These are phyloP conservation scores for Parotocinclus haroldoi DNA, from an alignment of 2,797 vertebrate species.

Conservation along the genomic window DNA sequence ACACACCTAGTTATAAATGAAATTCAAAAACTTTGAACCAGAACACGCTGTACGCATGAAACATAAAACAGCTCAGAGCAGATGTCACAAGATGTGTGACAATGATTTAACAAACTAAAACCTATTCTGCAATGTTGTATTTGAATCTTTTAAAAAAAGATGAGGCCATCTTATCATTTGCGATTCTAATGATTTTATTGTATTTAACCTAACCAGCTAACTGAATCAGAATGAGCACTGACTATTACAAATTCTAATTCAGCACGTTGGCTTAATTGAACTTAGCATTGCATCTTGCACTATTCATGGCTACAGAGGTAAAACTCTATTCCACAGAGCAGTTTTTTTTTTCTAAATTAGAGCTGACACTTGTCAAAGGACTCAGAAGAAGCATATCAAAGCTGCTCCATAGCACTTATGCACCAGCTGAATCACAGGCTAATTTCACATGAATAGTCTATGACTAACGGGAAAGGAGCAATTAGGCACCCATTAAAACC, in stretches of 20 bases:
- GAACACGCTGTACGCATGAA: no score
- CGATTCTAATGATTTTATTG: not conserved
- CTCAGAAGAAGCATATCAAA: slow-evolving; percentile 44
- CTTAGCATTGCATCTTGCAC: not conserved
- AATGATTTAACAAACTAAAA: no score
- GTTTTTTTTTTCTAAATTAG: slow-evolving; percentile 21
- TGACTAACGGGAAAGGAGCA: slow-evolving; percentile 64
- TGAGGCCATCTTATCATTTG: no score
- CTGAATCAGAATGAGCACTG: not conserved
- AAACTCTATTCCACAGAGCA: not conserved
- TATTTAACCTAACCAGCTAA: not conserved
- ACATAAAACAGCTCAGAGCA: no score
- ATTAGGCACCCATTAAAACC: slow-evolving; percentile 59
- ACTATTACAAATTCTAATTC: not conserved
- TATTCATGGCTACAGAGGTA: slow-evolving; percentile 2
- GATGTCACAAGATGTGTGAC: no score
- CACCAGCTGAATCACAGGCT: slow-evolving; percentile 53
- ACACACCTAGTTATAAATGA: no score
- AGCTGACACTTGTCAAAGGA: slow-evolving; percentile 20
- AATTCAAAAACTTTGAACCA: no score
- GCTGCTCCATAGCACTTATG: slow-evolving; percentile 36
- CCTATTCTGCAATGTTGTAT: no score
- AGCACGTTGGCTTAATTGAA: not conserved
- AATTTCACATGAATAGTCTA: slow-evolving; percentile 65
- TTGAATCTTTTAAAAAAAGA: no score